A percentile compares a stretch with the other conserved stretches of the same genome.
Evolutionary conservation across 2,888 invertebrate species (phyloP).

Genomic region (Lydus trimaculatus): DNA sequence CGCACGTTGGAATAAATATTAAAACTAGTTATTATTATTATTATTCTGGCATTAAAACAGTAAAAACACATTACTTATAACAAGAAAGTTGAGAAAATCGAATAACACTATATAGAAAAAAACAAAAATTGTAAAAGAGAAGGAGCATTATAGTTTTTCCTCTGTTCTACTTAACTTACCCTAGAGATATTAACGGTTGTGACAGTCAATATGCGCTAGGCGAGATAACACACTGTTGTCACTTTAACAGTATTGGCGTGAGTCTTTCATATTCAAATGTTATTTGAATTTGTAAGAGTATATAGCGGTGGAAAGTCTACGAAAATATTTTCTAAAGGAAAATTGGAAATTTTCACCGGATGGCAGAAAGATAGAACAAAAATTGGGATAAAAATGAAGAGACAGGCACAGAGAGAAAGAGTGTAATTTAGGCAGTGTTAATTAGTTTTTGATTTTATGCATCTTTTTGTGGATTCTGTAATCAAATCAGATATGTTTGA

Average conservation of each 20-base stretch:
- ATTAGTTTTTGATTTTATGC: neutral
- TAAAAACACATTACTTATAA: slow-evolving; percentile 39
- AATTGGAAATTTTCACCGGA: neutral
- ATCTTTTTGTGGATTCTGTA: neutral
- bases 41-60: slow-evolving; percentile 39
- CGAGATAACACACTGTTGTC: neutral
- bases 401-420: neutral
- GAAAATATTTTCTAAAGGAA: neutral
- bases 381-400: neutral
- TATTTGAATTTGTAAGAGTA: neutral
- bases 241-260: neutral
- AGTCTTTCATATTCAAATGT: neutral
- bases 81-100: neutral
- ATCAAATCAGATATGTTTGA: neutral
- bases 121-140: neutral
- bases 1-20: slow-evolving; percentile 53
- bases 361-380: too few relatives aligned
- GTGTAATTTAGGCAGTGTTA: neutral
- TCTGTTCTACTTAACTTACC: neutral
- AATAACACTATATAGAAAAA: neutral
- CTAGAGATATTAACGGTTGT: slow-evolving; percentile 11
- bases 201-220: slow-evolving; percentile 15
- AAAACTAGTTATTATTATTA: slow-evolving; percentile 54
- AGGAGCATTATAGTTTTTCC: neutral
- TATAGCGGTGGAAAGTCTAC: neutral